Base-by-base conservation (phyloP, 2,797 vertebrate genomes). In the Carapus acus region DNA sequence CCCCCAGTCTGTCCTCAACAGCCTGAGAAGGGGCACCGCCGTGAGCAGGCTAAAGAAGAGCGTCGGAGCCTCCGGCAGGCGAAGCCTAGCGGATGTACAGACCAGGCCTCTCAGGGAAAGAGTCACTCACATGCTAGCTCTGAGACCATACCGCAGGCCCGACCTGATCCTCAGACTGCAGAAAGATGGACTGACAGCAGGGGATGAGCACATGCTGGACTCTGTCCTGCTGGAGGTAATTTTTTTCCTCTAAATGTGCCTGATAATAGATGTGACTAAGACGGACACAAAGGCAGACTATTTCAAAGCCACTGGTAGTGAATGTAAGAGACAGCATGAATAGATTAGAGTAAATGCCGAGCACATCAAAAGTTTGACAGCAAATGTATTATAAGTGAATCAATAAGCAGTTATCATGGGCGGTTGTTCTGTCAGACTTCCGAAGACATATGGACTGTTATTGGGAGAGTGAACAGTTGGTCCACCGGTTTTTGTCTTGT, bases 131-230 rank as follows among this genome's bases (percentile, higher is more conserved):
- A 85, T 96, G 71, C 85, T 97, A 88, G 94, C 92, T 8, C 89
- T 97, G 63, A 91, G 92, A 82, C 91, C 92, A 12, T 96, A 93
- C 73, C 89, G 86, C 76, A 92, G 90, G 69, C 88, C 93, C 0
- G 93, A 97, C 50, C 80, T 97, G 57, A 87, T 97, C 62, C 74
- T 95, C 58, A 83, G 93, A 60, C 80, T 97, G 58, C 91, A 93
- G 85, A 92, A 84, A 64, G 93, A 97, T 0, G 91, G 91, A 23
- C 84, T 96, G 60, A 74, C 82, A 0, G 73, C 80, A 7, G 85
- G 80, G 6, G 93, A 94, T 69, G 93, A 91, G 74, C 90, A 91
- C 14, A 54, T 74, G 13, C 85, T 97, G 76, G 89, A 93, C 44
- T 71, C 84, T 24, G 77, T 92, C 15, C 78, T 96, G 72, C 83